Evolutionary conservation across 1,140 invertebrate genomes (phyloP), one percentile per base, ranked within the genome.

Genomic region (Trypoxylus dichotomus): DNA sequence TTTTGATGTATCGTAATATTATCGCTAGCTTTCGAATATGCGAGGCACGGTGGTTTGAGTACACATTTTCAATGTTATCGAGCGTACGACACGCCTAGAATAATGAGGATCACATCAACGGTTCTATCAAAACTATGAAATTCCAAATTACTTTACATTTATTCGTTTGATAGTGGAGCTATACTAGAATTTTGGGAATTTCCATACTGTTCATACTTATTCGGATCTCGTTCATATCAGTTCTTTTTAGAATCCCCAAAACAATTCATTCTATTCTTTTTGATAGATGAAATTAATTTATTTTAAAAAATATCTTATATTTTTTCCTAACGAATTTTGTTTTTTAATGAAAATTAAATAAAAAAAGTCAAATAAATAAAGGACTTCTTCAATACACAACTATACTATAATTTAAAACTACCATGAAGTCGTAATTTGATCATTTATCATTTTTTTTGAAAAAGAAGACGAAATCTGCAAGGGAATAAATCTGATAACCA

Each of bases 21-120:
- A 54, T 68, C 24, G 60, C 24, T 68, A 68, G 21, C 60, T 68
- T 68, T 68, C 60, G 60, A 27, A 29, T 68, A 68, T 68, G 60
- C 60, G 21, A 24, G 19, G 60, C 27, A 68, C 60, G 60, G 15
- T 29, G 11, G 60, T 24, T 15, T 2, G 19, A 24, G 24, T 68
- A 68, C 24, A 68, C 60, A 24, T 68, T 68, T 68, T 27, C 60
- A 68, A 68, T 29, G 60, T 68, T 68, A 68, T 68, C 24, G 21
- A 68, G 19, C 24, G 24, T 13, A 15, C 19, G 21, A 27, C 60
- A 68, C 24, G 60, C 27, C 10, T 68, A 13, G 60, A 68, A 68
- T 68, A 68, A 68, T 68, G 21, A 68, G 60, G 24, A 68, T 15
- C 24, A 15, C 60, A 13, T 24, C 27, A 24, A 24, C 24, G 15